Evolutionary conservation across 2,113 vertebrate species (phyloP).

Genomic region (Tetrao urogallus): DNA sequence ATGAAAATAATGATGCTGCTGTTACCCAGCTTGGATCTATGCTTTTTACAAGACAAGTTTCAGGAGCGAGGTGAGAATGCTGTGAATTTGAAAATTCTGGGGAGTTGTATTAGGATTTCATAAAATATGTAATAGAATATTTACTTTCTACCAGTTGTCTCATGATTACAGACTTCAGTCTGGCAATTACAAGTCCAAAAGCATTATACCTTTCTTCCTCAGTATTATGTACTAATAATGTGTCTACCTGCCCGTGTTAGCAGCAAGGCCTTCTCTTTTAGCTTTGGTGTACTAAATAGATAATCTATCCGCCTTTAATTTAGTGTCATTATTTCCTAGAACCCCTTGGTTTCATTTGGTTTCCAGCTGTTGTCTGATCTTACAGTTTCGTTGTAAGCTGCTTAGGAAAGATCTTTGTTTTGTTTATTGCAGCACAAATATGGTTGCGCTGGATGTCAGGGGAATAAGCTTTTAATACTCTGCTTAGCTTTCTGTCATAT

Average conservation of each 20-base stretch:
- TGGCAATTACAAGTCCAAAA: background rate
- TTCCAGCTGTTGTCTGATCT: constrained; percentile 32
- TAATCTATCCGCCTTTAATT: background rate
- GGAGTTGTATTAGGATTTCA: background rate
- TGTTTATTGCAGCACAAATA: constrained; percentile 32
- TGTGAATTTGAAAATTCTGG: background rate
- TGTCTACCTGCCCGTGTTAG: background rate
- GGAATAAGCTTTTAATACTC: constrained; percentile 18
- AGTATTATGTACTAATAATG: background rate
- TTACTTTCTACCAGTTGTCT: background rate
- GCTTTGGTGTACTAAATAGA: background rate
- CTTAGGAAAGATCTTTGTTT: constrained; percentile 1
- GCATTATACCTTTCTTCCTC: background rate
- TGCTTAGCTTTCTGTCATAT: background rate
- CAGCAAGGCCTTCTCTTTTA: background rate
- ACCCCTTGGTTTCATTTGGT: background rate
- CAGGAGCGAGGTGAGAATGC: constrained; percentile 91
- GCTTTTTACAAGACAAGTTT: constrained; percentile 98
- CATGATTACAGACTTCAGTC: background rate
- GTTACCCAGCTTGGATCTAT: constrained; percentile 96
- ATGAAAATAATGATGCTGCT: constrained; percentile 74
- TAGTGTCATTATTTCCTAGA: constrained; percentile 2
- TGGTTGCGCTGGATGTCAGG: background rate
- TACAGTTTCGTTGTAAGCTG: background rate
- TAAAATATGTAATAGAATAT: background rate